These are phyloP conservation scores for Arctia plantaginis DNA, from an alignment of 2,888 invertebrate species.

Conservation along the genomic window DNA sequence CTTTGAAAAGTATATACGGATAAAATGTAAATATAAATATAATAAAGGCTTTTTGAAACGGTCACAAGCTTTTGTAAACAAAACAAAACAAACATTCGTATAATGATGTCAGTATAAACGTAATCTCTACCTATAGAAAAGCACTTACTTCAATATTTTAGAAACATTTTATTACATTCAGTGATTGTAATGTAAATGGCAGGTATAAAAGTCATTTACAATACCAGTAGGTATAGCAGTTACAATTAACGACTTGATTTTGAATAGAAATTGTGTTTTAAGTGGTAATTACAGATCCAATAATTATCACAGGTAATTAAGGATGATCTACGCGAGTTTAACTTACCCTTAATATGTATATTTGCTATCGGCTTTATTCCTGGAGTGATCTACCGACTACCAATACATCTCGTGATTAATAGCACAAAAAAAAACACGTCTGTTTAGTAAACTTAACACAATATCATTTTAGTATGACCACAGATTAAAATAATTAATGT, in stretches of 20 bases:
- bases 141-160: conserved; percentile 10
- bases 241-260: not conserved
- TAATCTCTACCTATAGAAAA: conserved; percentile 16
- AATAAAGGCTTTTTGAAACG: conserved; percentile 50
- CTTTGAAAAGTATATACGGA: conserved; percentile 52
- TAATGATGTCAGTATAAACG: conserved; percentile 44
- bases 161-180: conserved; percentile 7
- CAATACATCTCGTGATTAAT: not conserved
- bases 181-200: conserved; percentile 1
- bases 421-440: not conserved
- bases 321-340: not conserved
- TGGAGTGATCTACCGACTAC: not conserved
- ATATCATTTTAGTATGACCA: not conserved
- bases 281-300: not conserved
- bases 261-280: not conserved
- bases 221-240: not conserved
- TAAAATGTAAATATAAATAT: conserved; percentile 51
- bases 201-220: conserved; percentile 1
- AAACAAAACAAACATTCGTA: conserved; percentile 44
- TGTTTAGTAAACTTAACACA: not conserved
- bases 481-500: not conserved
- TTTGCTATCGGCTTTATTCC: not conserved
- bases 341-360: not conserved
- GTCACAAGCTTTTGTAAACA: conserved; percentile 51
- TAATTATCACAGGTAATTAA: conserved; percentile 5